Conservation (phyloP, 2,797 vertebrate genomes). For the Rhynchotus rufescens region DNA sequence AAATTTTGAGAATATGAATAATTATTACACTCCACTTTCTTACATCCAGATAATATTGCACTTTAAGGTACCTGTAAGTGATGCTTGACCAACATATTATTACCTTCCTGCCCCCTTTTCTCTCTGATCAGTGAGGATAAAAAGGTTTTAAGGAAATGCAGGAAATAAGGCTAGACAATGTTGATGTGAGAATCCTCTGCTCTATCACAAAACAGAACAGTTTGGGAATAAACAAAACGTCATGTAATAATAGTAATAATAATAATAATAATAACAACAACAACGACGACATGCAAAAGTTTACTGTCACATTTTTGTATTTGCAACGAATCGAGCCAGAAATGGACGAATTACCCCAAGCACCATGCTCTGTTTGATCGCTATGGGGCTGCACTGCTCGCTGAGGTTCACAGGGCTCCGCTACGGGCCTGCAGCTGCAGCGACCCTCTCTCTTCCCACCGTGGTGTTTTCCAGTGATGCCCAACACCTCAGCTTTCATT, state of each 20-base stretch:
- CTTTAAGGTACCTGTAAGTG: not conserved
- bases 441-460: not conserved
- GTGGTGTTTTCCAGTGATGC: not conserved
- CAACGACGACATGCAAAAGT: not conserved
- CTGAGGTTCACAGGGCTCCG: not conserved
- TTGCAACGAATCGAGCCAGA: not conserved
- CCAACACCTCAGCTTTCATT: not conserved
- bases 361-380: slow-evolving; percentile 20
- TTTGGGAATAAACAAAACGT: not conserved
- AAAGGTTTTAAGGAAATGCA: not conserved
- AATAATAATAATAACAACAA: not conserved
- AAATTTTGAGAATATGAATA: not conserved
- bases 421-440: not conserved
- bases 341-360: slow-evolving; percentile 30
- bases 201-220: not conserved
- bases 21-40: not conserved
- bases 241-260: not conserved
- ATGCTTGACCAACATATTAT: not conserved
- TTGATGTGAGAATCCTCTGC: not conserved
- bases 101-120: not conserved
- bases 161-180: not conserved
- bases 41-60: not conserved
- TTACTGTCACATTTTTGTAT: slow-evolving; percentile 14
- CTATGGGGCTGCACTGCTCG: not conserved
- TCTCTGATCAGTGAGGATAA: not conserved